phyloP scores from a whole-genome alignment of 2,888 invertebrate species.

The Dendrolimus pini region DNA sequence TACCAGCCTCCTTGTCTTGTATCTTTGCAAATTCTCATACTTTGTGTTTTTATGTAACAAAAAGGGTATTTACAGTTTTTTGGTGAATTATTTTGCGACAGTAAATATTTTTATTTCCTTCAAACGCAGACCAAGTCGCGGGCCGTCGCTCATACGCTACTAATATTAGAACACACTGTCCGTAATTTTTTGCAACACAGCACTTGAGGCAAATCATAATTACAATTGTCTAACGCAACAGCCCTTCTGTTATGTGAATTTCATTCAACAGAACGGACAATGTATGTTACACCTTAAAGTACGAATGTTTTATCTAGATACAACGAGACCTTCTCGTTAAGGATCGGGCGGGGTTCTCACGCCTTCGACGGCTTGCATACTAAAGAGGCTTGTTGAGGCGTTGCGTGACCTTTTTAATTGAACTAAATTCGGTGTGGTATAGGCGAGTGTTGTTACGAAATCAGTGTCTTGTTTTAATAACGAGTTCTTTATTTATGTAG shows the following conservation, averaged over 20 bases:
- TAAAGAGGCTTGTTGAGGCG: constrained; percentile 7
- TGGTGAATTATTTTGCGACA: too few species aligned
- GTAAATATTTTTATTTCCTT: too few species aligned
- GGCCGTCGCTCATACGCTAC: too few species aligned
- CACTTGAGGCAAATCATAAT: constrained; percentile 38
- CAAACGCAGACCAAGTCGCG: too few species aligned
- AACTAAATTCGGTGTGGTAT: constrained; percentile 14
- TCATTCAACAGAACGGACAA: constrained; percentile 32
- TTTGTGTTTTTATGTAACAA: too few species aligned
- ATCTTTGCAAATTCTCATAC: too few species aligned
- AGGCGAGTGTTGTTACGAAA: background rate
- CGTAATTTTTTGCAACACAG: constrained; percentile 23
- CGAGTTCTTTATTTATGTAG: too few species aligned
- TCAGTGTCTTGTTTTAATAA: background rate
- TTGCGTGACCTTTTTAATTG: constrained; percentile 29
- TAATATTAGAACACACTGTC: background rate
- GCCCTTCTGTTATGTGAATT: constrained; percentile 54
- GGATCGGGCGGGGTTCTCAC: constrained; percentile 36
- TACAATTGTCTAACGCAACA: constrained; percentile 48
- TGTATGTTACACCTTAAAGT: constrained; percentile 29
- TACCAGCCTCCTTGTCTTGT: too few species aligned
- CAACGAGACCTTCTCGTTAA: constrained; percentile 19
- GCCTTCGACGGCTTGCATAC: constrained; percentile 24
- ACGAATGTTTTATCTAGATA: constrained; percentile 2
- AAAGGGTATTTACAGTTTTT: too few species aligned